Evolutionary conservation across 2,888 invertebrate species (phyloP), one percentile per base, ranked within the genome.

Genomic region (Ametastegia equiseti): DNA sequence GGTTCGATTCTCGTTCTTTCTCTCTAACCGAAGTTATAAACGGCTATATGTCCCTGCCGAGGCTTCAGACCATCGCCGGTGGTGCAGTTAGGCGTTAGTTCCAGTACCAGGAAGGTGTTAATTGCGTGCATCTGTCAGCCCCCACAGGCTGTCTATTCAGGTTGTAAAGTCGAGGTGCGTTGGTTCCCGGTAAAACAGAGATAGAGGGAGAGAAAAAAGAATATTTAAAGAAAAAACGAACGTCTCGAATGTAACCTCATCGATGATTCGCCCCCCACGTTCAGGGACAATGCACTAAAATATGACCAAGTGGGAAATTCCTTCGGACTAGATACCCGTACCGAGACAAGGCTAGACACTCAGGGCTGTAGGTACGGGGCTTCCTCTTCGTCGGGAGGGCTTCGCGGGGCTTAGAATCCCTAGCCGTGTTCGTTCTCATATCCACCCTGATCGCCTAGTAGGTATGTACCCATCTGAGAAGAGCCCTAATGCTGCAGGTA

Each of bases 331-430:
- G 33, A 67, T 67, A 9, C 65, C 23, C 60, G 13, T 23, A 27
- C 30, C 60, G 60, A 60, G 60, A 60, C 60, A 60, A 47, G 73
- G 73, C 73, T 73, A 73, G 73, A 80, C 80, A 65, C 79, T n/a
- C n/a, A n/a, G n/a, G n/a, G n/a, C n/a, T n/a, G n/a, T n/a, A 45
- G 75, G 19, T 47, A 39, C 27, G 47, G 71, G 81, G 81, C 81
- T 81, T 81, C 80, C 33, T 36, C 50, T 50, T 9, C 13, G 33
- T 23, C 50, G 63, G 19, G 27, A 45, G 75, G 81, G 81, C 81
- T 81, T 81, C 81, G 11, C 63, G 30, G 30, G 63, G 81, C 81
- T 81, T 81, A 77, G 81, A 81, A 81, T 81, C 81, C 81, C 71
- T 81, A 81, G 81, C 30, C 71, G 71, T 81, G 71, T 75, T 15